phyloP scores from a whole-genome alignment of 2,113 vertebrate species.

The Terrapene triunguis region DNA sequence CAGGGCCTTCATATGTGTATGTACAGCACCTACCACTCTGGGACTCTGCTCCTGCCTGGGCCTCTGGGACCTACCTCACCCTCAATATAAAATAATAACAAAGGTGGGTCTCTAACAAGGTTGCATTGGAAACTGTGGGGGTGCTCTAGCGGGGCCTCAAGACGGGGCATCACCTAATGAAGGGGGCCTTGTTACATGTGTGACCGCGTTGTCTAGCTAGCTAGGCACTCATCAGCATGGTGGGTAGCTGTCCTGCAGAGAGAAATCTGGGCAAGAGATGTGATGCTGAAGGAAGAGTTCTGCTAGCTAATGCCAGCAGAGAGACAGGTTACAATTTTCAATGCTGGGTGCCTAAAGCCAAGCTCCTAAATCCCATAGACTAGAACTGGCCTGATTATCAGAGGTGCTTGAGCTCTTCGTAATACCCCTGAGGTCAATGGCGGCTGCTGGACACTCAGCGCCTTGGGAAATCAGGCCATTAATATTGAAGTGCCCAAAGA shows the following conservation, averaged over 20 bases:
- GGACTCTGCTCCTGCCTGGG: background rate
- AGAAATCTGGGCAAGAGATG: background rate
- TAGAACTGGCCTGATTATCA: background rate
- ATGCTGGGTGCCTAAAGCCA: background rate
- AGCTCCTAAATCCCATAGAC: background rate
- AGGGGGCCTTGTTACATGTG: background rate
- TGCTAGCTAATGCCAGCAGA: background rate
- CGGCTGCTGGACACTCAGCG: background rate
- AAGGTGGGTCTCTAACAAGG: background rate
- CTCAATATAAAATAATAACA: background rate
- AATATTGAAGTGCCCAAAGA: background rate
- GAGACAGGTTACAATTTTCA: background rate
- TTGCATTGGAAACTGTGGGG: background rate
- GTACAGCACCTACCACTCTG: background rate
- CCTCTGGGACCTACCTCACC: background rate
- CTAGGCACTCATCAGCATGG: background rate
- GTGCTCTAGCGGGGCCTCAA: background rate
- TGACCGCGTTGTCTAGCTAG: background rate
- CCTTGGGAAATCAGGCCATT: background rate
- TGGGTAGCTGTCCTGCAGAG: background rate
- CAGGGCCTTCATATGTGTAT: background rate
- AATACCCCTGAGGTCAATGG: background rate
- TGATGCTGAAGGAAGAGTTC: background rate
- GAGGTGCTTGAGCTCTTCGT: background rate
- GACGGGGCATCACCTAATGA: background rate